Conservation (phyloP, 1,140 invertebrate species). For the Drosophila gunungcola region DNA sequence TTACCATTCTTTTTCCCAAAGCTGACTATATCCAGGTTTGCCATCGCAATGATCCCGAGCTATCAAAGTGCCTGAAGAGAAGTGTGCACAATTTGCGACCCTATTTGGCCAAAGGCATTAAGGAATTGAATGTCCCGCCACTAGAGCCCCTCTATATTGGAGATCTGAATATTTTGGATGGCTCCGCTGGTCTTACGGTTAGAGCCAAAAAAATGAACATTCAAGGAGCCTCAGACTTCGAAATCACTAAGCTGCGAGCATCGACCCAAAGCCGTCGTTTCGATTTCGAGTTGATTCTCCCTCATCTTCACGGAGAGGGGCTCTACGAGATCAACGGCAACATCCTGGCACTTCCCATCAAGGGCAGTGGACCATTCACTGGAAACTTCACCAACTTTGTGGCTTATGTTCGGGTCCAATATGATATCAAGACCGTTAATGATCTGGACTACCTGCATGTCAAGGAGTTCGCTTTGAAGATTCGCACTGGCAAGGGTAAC, state of each 20-base stretch:
- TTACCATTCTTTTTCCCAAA: slow-evolving; percentile 49
- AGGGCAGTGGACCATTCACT: slow-evolving; percentile 87
- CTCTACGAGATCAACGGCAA: slow-evolving; percentile 87
- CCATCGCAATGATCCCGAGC: slow-evolving; percentile 86
- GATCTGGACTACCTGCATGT: slow-evolving; percentile 86
- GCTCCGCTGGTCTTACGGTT: slow-evolving; percentile 85
- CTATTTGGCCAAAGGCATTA: slow-evolving; percentile 85
- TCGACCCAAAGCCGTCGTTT: slow-evolving; percentile 85
- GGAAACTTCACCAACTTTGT: slow-evolving; percentile 87
- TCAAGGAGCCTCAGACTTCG: slow-evolving; percentile 87
- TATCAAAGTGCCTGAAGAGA: slow-evolving; percentile 86
- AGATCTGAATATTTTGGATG: slow-evolving; percentile 86
- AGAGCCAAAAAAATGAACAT: slow-evolving; percentile 86
- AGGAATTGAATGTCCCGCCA: slow-evolving; percentile 87
- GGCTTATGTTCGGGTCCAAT: slow-evolving; percentile 85
- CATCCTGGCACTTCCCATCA: slow-evolving; percentile 87
- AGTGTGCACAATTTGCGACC: slow-evolving; percentile 86
- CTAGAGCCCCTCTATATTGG: slow-evolving; percentile 87
- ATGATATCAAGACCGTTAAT: slow-evolving; percentile 84
- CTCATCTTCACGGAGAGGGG: slow-evolving; percentile 86
- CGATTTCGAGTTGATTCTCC: slow-evolving; percentile 86
- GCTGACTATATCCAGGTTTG: slow-evolving; percentile 88
- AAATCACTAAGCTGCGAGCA: slow-evolving; percentile 86
- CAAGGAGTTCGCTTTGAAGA: slow-evolving; percentile 86
- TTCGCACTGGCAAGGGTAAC: slow-evolving; percentile 86